phyloP scores from a whole-genome alignment of 2,797 vertebrate species.

The Myiotriccus ornatus region DNA sequence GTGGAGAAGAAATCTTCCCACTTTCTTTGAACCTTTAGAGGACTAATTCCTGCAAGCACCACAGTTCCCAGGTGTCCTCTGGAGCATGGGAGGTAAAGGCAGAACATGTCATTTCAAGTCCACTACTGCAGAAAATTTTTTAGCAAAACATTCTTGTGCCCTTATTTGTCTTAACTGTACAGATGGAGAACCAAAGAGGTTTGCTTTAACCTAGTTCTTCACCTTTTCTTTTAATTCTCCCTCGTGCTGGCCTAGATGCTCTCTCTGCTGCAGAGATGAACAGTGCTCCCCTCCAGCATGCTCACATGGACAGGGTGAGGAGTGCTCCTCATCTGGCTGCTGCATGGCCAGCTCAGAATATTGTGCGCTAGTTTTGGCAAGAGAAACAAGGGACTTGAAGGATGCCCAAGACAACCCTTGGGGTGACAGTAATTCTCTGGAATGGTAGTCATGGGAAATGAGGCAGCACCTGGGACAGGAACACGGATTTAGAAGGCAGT shows the following conservation, averaged over 20 bases:
- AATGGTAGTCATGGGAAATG: neutral
- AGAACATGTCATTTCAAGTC: neutral
- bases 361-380: neutral
- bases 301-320: accelerated
- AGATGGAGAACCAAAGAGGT: neutral
- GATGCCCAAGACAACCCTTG: neutral
- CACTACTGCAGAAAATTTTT: neutral
- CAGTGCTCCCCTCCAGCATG: neutral
- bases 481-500: neutral
- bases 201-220: neutral
- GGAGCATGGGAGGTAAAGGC: neutral
- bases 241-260: neutral
- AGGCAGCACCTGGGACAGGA: neutral
- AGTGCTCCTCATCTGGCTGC: neutral
- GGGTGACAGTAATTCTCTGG: neutral
- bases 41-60: neutral
- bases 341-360: neutral
- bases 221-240: neutral
- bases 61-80: neutral
- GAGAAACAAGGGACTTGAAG: neutral
- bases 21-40: neutral
- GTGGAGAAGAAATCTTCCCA: neutral
- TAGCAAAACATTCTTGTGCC: neutral
- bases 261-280: neutral
- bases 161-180: neutral